Percentiles rank a stretch among this genome's conserved stretches.
Conservation (phyloP, 2,797 vertebrate species). For the Rhincodon typus region DNA sequence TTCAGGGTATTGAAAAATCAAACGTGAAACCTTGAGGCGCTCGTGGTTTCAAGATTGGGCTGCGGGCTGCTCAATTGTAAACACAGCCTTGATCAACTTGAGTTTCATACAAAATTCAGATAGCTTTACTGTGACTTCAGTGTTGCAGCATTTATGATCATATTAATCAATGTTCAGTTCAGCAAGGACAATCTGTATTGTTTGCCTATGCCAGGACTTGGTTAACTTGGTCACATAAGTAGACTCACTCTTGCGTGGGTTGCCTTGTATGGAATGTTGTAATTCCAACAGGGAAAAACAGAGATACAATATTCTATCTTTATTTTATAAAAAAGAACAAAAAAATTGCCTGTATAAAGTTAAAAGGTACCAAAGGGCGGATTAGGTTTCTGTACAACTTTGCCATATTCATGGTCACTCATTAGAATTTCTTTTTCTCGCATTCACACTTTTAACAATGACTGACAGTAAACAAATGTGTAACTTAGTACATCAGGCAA, state of each 20-base stretch:
- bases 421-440: constrained; percentile 26
- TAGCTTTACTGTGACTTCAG: neutral
- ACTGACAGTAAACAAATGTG: constrained; percentile 31
- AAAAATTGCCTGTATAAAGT: constrained; percentile 38
- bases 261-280: neutral
- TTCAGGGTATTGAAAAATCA: neutral
- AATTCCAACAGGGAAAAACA: neutral
- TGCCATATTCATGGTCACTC: constrained; percentile 19
- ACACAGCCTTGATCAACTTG: neutral
- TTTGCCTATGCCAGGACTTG: neutral
- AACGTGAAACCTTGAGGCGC: neutral
- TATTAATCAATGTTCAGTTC: neutral
- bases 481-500: constrained; percentile 38
- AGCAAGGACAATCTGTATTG: neutral
- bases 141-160: neutral
- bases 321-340: constrained; percentile 33
- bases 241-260: neutral
- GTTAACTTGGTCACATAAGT: neutral
- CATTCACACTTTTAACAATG: constrained; percentile 20
- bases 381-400: constrained; percentile 34
- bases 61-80: neutral
- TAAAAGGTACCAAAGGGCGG: constrained; percentile 36
- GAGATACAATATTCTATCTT: constrained; percentile 35
- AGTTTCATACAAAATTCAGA: neutral
- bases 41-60: neutral